A percentile compares a stretch with the other conserved stretches of the same genome.
These are phyloP conservation scores for Chionoecetes opilio DNA, from an alignment of 1,140 invertebrate species.

Conservation along the genomic window DNA sequence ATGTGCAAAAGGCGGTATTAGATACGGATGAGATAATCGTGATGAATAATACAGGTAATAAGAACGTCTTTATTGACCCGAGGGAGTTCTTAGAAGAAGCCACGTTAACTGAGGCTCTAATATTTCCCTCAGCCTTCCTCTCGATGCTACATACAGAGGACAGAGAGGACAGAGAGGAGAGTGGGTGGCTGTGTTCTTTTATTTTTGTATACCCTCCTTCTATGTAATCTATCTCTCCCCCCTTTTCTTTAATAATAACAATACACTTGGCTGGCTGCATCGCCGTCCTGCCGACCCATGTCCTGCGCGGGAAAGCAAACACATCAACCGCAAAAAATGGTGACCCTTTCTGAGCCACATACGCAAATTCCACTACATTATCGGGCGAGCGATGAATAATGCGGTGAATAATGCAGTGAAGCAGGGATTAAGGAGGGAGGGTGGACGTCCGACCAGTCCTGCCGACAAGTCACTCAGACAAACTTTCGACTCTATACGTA, in stretches of 20 bases:
- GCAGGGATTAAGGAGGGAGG: not conserved
- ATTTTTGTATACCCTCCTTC: too few species aligned
- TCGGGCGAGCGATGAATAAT: not conserved
- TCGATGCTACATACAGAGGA: not conserved
- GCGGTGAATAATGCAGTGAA: slow-evolving; percentile 27
- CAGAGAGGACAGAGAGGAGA: too few species aligned
- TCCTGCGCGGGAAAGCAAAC: not conserved
- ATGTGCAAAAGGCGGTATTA: not conserved
- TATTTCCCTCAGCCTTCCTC: too few species aligned
- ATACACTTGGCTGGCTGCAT: too few species aligned
- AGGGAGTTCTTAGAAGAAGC: not conserved
- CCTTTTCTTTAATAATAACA: too few species aligned
- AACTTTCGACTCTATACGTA: too few species aligned
- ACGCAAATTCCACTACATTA: slow-evolving; percentile 8
- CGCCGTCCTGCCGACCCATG: too few species aligned
- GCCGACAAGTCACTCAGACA: not conserved
- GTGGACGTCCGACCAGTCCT: not conserved
- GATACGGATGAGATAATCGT: not conserved
- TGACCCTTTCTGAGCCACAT: not conserved
- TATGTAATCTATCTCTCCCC: too few species aligned
- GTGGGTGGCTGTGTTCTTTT: too few species aligned
- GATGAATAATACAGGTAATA: not conserved
- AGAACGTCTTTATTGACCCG: not conserved
- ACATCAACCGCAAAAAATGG: not conserved
- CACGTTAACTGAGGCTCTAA: too few species aligned